Base-by-base conservation (phyloP, 2,113 vertebrate species). In the Corydoras sp. region DNA sequence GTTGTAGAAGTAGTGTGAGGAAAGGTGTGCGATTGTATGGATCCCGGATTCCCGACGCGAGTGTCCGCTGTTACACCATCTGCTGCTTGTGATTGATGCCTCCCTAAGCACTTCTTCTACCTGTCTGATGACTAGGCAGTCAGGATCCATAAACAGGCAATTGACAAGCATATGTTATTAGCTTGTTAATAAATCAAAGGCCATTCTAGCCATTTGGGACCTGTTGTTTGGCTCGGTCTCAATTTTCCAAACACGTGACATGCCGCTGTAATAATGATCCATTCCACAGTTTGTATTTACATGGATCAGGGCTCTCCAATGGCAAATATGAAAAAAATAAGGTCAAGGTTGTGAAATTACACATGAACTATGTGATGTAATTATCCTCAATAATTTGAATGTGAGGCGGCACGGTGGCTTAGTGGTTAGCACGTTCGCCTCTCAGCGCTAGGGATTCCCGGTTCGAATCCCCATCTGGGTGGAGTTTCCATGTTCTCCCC, bases 31-130 rank as follows among this genome's bases (percentile, higher is more conserved):
- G 4, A 14, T 54, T 62, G 75, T 49, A 10, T 51, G 75, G 56
- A 49, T 68, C 68, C 50, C 76, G 13, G 62, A 74, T 72, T 83
- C 83, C 74, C 35, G 66, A 1, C 77, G 81, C 84, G 81, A 71
- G 76, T 72, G 58, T 76, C 82, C 79, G 81, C 76, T 81, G 79
- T 81, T 81, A 65, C 49, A 77, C 84, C 85, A 86, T 88, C 85
- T 87, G 85, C 82, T 81, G 74, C 78, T 77, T 79, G 80, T 72
- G 80, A 82, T 84, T 80, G 69, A 82, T 85, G 83, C 72, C 72
- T 79, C 83, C 82, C 83, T 78, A 65, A 83, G 78, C 77, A 72
- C 78, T 65, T 73, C 69, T 65, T 70, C 29, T 73, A 67, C 69
- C 81, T 75, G 32, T 75, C 75, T 71, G 62, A 77, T 49, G 29